A percentile compares a stretch with the other conserved stretches of the same genome.
These are phyloP conservation scores for Ailuropoda melanoleuca DNA, from an alignment of 2,113 vertebrate species.

Conservation along the genomic window DNA sequence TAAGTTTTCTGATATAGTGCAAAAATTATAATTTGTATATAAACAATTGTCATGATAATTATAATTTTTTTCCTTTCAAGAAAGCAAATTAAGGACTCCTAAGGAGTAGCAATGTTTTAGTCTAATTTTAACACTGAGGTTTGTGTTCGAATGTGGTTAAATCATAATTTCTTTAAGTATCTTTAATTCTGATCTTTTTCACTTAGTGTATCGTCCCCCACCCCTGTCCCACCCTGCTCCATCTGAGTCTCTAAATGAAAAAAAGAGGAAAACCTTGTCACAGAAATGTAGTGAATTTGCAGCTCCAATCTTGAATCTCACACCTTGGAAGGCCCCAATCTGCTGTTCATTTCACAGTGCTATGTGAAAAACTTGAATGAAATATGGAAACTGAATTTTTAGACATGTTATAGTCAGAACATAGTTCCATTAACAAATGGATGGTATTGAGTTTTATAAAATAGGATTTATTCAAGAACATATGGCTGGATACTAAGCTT, in stretches of 20 bases:
- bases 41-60: background rate
- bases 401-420: background rate
- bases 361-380: slow-evolving; percentile 40
- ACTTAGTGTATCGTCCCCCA: background rate
- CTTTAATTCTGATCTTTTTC: slow-evolving; percentile 12
- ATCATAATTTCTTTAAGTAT: background rate
- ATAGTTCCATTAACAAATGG: background rate
- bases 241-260: background rate
- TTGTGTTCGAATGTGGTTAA: background rate
- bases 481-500: background rate
- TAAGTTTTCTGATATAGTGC: background rate
- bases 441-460: background rate
- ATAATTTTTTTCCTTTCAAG: slow-evolving; percentile 33
- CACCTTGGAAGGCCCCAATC: background rate
- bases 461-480: background rate
- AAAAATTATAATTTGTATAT: background rate
- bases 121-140: background rate
- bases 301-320: slow-evolving; percentile 36
- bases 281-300: slow-evolving; percentile 3
- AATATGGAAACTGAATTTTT: slow-evolving; percentile 56
- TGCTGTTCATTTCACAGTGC: slow-evolving; percentile 23
- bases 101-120: background rate
- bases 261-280: background rate
- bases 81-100: background rate
- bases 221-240: background rate